Percentiles rank a stretch among this genome's conserved stretches.
Conservation (phyloP, 2,797 vertebrate species). For the Pogonophryne albipinna region DNA sequence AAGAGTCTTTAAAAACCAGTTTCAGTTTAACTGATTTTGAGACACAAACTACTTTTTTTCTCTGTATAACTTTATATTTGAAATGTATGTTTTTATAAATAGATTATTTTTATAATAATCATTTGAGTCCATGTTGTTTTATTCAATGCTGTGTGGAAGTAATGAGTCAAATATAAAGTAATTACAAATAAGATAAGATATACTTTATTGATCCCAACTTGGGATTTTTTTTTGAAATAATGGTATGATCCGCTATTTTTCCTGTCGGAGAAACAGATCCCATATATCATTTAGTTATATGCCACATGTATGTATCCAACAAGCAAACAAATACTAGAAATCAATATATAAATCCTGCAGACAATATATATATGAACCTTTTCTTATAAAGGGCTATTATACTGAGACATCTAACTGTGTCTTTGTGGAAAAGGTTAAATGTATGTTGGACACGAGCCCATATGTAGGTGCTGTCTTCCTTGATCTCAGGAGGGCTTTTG, state of each 20-base stretch:
- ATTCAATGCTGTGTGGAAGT: constrained; percentile 1
- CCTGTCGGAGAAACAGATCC: neutral
- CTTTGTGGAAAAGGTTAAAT: too few relatives aligned
- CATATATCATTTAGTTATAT: neutral
- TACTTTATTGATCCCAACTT: neutral
- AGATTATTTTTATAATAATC: constrained; percentile 12
- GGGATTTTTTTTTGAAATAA: too few relatives aligned
- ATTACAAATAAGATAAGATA: neutral
- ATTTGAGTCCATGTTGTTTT: neutral
- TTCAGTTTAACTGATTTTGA: neutral
- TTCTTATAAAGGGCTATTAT: too few relatives aligned
- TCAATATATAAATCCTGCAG: neutral
- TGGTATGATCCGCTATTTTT: too few relatives aligned
- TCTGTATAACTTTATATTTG: neutral
- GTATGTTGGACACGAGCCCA: too few relatives aligned
- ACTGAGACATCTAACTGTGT: too few relatives aligned
- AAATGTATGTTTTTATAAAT: constrained; percentile 39
- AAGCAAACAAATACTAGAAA: neutral
- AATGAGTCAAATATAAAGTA: neutral
- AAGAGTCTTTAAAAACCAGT: too few relatives aligned
- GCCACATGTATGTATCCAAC: neutral
- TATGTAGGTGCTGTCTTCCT: too few relatives aligned
- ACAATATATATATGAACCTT: too few relatives aligned
- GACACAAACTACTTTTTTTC: neutral
- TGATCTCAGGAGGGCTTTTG: too few relatives aligned